phyloP scores from a whole-genome alignment of 2,113 vertebrate species.

The Varanus komodoensis region DNA sequence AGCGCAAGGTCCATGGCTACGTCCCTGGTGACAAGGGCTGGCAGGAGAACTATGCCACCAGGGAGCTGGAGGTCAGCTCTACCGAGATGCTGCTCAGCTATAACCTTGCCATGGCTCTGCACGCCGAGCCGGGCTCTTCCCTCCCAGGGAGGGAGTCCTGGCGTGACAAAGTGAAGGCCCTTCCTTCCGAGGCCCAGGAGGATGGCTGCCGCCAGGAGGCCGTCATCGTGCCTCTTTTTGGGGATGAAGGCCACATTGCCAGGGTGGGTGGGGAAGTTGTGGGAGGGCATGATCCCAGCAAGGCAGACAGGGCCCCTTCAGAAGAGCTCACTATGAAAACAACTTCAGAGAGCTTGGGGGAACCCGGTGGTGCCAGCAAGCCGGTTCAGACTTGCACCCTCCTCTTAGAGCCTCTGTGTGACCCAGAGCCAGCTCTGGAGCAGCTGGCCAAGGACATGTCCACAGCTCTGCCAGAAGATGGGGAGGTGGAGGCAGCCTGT shows the following conservation, averaged over 20 bases:
- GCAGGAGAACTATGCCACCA: slow-evolving; percentile 86
- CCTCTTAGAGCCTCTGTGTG: slow-evolving; percentile 72
- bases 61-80: slow-evolving; percentile 81
- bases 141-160: slow-evolving; percentile 31
- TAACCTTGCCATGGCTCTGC: slow-evolving; percentile 33
- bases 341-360: neutral
- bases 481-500: slow-evolving; percentile 10
- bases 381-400: slow-evolving; percentile 66
- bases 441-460: slow-evolving; percentile 58
- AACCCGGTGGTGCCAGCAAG: neutral
- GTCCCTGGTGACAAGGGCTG: slow-evolving; percentile 91
- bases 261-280: accelerated
- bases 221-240: neutral
- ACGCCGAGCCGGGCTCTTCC: slow-evolving; percentile 21
- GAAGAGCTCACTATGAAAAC: neutral
- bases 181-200: slow-evolving; percentile 33
- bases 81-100: slow-evolving; percentile 61
- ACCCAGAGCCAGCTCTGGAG: slow-evolving; percentile 60
- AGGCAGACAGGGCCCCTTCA: neutral
- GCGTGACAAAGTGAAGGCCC: slow-evolving; percentile 6
- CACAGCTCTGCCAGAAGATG: accelerated
- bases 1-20: slow-evolving; percentile 92
- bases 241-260: accelerated
- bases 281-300: neutral
- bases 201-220: slow-evolving; percentile 36